A percentile compares a stretch with the other conserved stretches of the same genome.
Evolutionary conservation across 2,888 invertebrate genomes (phyloP).

Genomic region (Mimachlamys varia): DNA sequence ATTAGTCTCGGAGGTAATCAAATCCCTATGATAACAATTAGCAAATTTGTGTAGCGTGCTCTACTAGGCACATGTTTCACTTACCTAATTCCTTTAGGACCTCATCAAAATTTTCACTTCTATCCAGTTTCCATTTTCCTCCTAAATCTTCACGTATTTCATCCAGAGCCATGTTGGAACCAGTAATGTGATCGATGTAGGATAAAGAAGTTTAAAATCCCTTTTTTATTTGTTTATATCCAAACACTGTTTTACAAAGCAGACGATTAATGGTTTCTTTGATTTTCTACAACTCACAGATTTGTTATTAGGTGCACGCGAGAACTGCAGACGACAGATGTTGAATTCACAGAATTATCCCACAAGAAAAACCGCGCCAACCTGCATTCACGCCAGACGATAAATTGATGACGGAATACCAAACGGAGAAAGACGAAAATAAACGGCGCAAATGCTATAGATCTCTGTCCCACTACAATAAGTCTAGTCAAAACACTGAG

Average conservation of each 20-base stretch:
- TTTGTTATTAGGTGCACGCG: conserved; percentile 14
- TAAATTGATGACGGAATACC: neutral
- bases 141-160: conserved; percentile 47
- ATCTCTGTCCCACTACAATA: neutral
- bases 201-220: neutral
- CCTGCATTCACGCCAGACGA: conserved; percentile 16
- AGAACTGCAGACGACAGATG: conserved; percentile 28
- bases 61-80: neutral
- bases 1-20: neutral
- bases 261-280: neutral
- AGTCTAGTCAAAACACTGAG: neutral
- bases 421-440: neutral
- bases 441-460: neutral
- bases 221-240: neutral
- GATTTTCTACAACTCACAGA: neutral
- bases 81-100: conserved; percentile 59
- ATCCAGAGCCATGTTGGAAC: conserved; percentile 47
- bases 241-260: neutral
- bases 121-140: conserved; percentile 59
- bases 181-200: neutral
- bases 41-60: neutral
- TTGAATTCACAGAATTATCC: conserved; percentile 14
- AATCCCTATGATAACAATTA: neutral
- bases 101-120: conserved; percentile 62
- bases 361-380: conserved; percentile 17